phyloP scores from a whole-genome alignment of 2,888 invertebrate species.

The Odontocerum albicorne region DNA sequence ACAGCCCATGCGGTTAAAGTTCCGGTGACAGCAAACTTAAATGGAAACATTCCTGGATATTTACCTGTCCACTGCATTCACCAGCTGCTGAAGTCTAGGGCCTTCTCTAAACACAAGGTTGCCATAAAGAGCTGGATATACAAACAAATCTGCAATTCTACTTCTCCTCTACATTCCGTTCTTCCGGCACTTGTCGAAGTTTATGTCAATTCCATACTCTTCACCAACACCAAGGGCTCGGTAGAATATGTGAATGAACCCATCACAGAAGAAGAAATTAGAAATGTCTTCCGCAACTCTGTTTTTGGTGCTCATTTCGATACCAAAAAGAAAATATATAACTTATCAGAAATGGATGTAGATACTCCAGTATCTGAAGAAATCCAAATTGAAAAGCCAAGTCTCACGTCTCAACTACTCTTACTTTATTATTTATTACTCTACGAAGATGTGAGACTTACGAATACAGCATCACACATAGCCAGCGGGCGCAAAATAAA shows the following conservation, averaged over 20 bases:
- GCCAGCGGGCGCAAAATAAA: conserved; percentile 74
- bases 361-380: conserved; percentile 48
- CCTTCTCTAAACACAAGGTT: conserved; percentile 94
- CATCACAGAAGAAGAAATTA: conserved; percentile 86
- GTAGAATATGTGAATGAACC: conserved; percentile 88
- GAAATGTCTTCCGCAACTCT: conserved; percentile 78
- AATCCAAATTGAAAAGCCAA: conserved; percentile 62
- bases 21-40: conserved; percentile 87
- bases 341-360: conserved; percentile 59
- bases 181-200: conserved; percentile 92
- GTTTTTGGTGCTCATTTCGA: conserved; percentile 75
- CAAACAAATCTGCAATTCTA: conserved; percentile 85
- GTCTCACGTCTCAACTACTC: conserved; percentile 83
- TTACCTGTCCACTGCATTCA: conserved; percentile 96
- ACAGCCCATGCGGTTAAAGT: conserved; percentile 95
- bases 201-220: conserved; percentile 89
- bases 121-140: conserved; percentile 97
- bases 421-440: conserved; percentile 88
- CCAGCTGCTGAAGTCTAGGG: conserved; percentile 89
- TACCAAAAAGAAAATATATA: conserved; percentile 54
- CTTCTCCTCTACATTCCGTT: conserved; percentile 90
- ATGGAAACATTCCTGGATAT: conserved; percentile 87
- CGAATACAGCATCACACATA: conserved; percentile 67
- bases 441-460: conserved; percentile 87
- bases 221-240: conserved; percentile 64